Percentiles rank a stretch among this genome's conserved stretches.
Conservation (phyloP, 2,113 vertebrate genomes). For the Hypanus sabinus region DNA sequence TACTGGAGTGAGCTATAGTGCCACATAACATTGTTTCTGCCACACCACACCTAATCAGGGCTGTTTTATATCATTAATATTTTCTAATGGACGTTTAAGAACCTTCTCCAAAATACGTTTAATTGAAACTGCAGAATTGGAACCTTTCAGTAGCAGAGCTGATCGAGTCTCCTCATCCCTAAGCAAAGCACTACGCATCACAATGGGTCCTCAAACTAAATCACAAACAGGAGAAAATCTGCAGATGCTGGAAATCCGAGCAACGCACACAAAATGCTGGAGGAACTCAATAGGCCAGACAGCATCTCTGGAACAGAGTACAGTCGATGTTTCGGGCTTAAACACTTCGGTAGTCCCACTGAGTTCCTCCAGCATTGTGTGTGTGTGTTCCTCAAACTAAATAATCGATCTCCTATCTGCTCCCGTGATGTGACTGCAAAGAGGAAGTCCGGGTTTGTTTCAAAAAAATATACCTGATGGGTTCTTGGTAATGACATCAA, state of each 20-base stretch:
- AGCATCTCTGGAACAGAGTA: too few relatives aligned
- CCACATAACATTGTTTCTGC: too few relatives aligned
- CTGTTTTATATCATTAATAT: neutral
- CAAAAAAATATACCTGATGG: slow-evolving; percentile 59
- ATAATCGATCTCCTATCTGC: neutral
- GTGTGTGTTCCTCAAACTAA: neutral
- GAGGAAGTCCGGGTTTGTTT: too few relatives aligned
- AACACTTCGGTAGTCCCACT: too few relatives aligned
- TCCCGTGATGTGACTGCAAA: neutral
- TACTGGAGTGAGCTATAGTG: too few relatives aligned
- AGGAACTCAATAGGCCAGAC: too few relatives aligned
- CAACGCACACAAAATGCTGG: too few relatives aligned
- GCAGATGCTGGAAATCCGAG: too few relatives aligned
- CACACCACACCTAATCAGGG: neutral
- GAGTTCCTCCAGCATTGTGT: too few relatives aligned
- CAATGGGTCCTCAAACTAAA: neutral
- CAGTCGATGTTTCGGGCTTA: too few relatives aligned
- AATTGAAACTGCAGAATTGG: neutral
- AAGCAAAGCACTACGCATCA: too few relatives aligned
- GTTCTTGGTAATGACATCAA: slow-evolving; percentile 81
- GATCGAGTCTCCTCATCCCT: neutral
- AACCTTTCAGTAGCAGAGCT: neutral
- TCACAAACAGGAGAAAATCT: neutral
- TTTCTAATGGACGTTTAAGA: neutral
- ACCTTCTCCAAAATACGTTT: neutral